Conservation (phyloP, 1,140 invertebrate genomes). For the Drosophila navojoa region DNA sequence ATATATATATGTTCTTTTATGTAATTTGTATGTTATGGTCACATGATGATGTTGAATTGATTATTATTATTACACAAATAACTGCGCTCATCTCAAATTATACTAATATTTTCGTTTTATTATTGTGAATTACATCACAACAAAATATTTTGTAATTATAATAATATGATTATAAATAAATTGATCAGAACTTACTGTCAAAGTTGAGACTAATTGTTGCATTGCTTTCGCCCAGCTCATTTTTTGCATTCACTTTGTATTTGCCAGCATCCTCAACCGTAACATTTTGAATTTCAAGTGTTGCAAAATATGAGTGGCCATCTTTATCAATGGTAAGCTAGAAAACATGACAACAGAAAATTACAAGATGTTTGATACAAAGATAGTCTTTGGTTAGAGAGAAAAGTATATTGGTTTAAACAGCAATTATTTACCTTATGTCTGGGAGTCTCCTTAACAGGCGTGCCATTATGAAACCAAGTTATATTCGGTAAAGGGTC, state of each 20-base stretch:
- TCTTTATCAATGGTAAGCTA: constrained; percentile 95
- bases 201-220: constrained; percentile 98
- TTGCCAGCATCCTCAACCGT: constrained; percentile 98
- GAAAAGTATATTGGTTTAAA: too few species aligned
- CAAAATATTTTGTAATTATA: too few species aligned
- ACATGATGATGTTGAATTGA: too few species aligned
- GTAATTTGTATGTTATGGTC: too few species aligned
- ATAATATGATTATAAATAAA: not conserved
- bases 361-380: too few species aligned
- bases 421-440: constrained; percentile 88
- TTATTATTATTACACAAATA: too few species aligned
- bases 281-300: constrained; percentile 95
- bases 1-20: too few species aligned
- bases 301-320: constrained; percentile 96
- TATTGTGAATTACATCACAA: too few species aligned
- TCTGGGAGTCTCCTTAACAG: constrained; percentile 90
- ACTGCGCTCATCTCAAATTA: too few species aligned
- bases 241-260: constrained; percentile 98
- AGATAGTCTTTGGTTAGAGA: too few species aligned
- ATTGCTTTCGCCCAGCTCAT: constrained; percentile 97
- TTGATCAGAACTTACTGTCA: constrained; percentile 93
- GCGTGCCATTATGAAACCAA: constrained; percentile 95
- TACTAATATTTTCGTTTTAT: too few species aligned
- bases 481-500: constrained; percentile 95
- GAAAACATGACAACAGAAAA: constrained; percentile 59